Evolutionary conservation across 1,140 invertebrate species (phyloP), one percentile per base, ranked within the genome.

Genomic region (Rhynchophorus ferrugineus): DNA sequence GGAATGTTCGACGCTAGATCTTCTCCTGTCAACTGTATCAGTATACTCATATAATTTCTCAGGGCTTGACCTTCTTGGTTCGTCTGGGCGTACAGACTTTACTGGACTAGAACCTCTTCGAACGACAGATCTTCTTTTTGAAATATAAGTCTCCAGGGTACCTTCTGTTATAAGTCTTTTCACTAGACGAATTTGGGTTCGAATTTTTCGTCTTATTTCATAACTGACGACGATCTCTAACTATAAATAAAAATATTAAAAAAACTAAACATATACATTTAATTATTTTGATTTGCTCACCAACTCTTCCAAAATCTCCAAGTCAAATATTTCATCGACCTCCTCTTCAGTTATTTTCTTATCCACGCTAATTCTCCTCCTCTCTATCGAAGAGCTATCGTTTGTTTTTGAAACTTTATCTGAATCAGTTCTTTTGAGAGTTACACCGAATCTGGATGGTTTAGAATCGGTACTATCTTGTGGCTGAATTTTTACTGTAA

Each of bases 171-270:
- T 69, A 53, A 74, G 69, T 59, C 82, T 80, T 55, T 78, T 79
- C 2, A 85, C 78, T 6, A 81, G 63, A 55, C 84, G 72, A 45
- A 88, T 85, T 68, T 87, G 84, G 6, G 83, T 76, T 54, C 86
- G 75, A 45, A 89, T 85, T 48, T 82, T 75, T 43, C 83, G 75
- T 49, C 85, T 70, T 60, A 85, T 74, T 58, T 88, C 85, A 62
- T 88, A 88, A 46, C 78, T 78, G 18, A 77, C 77, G 21, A 85
- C 79, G 62, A 80, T 83, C 68, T 87, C 82, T 64, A 87, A 71
- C 79, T 84, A 70, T 58, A 75, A 78, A 58, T 45, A 55, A 49
- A 42, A n/a, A 37, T 38, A 36, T 41, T n/a, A 34, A 42, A 46
- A 37, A 29, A 6, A 43, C 5, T 42, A 17, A 20, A 39, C 17